Conservation (phyloP, 2,888 invertebrate genomes). For the Plagodis pulveraria region DNA sequence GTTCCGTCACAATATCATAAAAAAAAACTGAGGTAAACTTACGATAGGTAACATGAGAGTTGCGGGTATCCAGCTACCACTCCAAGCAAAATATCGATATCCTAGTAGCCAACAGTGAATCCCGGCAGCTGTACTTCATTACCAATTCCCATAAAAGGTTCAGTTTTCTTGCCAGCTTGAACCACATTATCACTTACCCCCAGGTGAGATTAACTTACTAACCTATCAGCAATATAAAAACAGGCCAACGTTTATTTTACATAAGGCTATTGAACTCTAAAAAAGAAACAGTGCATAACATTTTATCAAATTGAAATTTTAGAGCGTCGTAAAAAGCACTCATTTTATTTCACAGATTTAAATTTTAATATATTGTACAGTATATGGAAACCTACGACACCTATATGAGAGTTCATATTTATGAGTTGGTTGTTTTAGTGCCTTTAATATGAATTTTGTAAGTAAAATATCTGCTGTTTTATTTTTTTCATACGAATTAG, state of each 20-base stretch:
- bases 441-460: conserved; percentile 21
- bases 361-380: conserved; percentile 18
- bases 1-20: no score
- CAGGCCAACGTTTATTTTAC: background rate
- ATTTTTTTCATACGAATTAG: background rate
- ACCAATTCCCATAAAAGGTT: no score
- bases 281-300: conserved; percentile 21
- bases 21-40: no score
- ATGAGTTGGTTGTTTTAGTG: conserved; percentile 8
- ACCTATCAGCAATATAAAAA: background rate
- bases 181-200: no score
- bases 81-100: no score
- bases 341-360: conserved; percentile 21
- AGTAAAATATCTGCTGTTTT: conserved; percentile 8
- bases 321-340: conserved; percentile 32
- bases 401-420: conserved; percentile 4
- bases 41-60: no score
- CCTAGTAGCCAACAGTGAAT: no score
- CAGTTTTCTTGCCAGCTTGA: no score
- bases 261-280: conserved; percentile 6
- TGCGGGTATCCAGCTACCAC: no score
- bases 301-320: conserved; percentile 28
- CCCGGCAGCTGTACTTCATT: no score
- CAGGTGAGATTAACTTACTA: no score
- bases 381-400: conserved; percentile 2